These are phyloP conservation scores for Liparis tanakae DNA, from an alignment of 2,797 vertebrate genomes.

Conservation along the genomic window DNA sequence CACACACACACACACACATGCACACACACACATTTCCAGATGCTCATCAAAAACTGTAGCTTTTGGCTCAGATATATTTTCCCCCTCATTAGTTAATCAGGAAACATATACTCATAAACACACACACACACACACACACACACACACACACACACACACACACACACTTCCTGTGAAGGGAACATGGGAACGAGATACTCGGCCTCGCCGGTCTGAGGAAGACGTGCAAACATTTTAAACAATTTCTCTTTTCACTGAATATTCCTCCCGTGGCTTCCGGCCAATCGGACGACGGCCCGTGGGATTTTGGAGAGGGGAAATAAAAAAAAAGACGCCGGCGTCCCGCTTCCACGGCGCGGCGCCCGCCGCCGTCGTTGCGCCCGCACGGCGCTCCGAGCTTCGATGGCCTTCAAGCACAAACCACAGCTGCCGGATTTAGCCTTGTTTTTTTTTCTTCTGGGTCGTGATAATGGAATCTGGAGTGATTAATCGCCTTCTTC, in stretches of 20 bases:
- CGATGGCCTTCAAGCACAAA: constrained; percentile 10
- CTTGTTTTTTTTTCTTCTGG: background rate
- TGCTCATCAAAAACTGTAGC: constrained; percentile 23
- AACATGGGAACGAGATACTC: constrained; percentile 60
- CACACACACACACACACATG: too few species aligned
- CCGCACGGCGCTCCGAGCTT: constrained; percentile 44
- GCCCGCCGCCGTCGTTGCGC: too few species aligned
- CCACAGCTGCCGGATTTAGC: constrained; percentile 36
- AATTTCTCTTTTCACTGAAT: background rate
- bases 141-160: constrained; percentile 17
- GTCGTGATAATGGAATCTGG: constrained; percentile 17
- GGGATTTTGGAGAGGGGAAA: constrained; percentile 4
- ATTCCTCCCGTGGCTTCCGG: constrained; percentile 12
- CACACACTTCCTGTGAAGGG: constrained; percentile 14
- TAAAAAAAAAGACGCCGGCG: background rate
- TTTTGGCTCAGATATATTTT: constrained; percentile 25
- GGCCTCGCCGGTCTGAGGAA: background rate
- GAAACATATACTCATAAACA: constrained; percentile 22
- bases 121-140: background rate
- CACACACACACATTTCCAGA: background rate
- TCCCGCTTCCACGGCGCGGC: constrained; percentile 19
- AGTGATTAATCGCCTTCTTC: constrained; percentile 45
- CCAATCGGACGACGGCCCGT: background rate
- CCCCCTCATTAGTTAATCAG: constrained; percentile 19
- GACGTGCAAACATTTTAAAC: constrained; percentile 6